Base-by-base conservation (phyloP, 2,113 vertebrate genomes). In the Burhinus oedicnemus region DNA sequence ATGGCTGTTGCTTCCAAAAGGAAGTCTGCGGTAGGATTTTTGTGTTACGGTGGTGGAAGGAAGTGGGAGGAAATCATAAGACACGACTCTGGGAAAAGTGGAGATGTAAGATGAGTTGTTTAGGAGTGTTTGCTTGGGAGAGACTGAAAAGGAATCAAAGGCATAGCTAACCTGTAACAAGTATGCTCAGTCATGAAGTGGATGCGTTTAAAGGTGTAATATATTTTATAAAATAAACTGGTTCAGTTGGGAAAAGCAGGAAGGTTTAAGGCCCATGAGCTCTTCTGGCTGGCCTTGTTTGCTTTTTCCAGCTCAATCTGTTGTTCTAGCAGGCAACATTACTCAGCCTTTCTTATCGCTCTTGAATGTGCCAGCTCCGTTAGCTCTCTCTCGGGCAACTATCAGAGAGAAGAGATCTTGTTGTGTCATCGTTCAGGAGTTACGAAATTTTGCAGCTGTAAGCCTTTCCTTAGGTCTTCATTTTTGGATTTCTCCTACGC, bases 41-140 rank as follows among this genome's bases (percentile, higher is more conserved):
- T 44, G 29, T 86, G 49, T 80, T 89, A 90, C 3, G 2, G 74
- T 86, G 76, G 68, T 74, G 71, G 92, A 92, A 91, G 65, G 34
- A 92, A 89, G 90, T 86, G 72, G 89, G 79, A 93, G 65, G 79
- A 81, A 93, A 91, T 79, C 57, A 90, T 79, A 87, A 95, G 75
- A 86, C 51, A 68, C 23, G 15, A 68, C 30, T 90, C 42, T 14
- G 54, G 49, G 61, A 84, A 65, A 90, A 92, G 55, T 40, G 65
- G 81, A 78, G 86, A 75, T 82, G 21, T 34, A 45, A 83, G 69
- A 83, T 72, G 79, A 89, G 92, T 81, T 12, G 30, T 82, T 91
- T 29, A 3, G 44, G 16, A 77, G 54, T 40, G 42, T 83, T 96
- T 78, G 30, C 69, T 65, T 42, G 58, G 81, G 70, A 93, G 52